Conservation (phyloP, 2,113 vertebrate genomes). For the Cyanistes caeruleus region DNA sequence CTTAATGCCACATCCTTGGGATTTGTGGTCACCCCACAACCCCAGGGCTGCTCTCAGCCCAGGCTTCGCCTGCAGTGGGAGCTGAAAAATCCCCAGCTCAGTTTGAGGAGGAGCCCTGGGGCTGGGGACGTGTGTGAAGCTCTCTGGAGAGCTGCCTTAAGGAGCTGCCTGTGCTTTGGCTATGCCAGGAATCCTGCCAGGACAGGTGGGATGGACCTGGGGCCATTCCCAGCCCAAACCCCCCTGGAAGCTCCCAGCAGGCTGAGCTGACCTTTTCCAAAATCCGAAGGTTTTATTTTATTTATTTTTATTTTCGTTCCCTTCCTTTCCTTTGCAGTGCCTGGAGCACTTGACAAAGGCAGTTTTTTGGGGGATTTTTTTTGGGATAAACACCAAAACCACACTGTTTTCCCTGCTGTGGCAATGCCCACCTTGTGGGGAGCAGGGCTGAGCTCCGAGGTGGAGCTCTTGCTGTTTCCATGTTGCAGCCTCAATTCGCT, state of each 20-base stretch:
- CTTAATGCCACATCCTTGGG: neutral
- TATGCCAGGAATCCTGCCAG: neutral
- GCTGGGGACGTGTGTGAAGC: rapidly evolving
- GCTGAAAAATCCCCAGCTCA: neutral
- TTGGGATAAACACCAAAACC: neutral
- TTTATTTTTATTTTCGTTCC: too few species aligned
- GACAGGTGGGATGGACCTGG: neutral
- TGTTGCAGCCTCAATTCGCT: neutral
- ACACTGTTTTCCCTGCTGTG: neutral
- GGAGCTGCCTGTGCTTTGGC: neutral
- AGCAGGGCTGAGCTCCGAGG: neutral
- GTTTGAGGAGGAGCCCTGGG: neutral
- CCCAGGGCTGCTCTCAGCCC: rapidly evolving
- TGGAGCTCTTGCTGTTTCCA: neutral
- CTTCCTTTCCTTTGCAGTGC: neutral
- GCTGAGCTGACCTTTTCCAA: neutral
- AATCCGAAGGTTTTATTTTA: neutral
- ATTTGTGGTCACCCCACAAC: neutral
- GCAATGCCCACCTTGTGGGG: neutral
- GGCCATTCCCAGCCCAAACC: neutral
- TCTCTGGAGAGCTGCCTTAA: neutral
- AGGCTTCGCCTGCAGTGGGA: neutral
- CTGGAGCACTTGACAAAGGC: neutral
- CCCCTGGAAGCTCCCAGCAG: neutral
- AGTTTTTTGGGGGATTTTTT: neutral